Conservation (phyloP, 2,888 invertebrate species). For the Bombylius discolor region DNA sequence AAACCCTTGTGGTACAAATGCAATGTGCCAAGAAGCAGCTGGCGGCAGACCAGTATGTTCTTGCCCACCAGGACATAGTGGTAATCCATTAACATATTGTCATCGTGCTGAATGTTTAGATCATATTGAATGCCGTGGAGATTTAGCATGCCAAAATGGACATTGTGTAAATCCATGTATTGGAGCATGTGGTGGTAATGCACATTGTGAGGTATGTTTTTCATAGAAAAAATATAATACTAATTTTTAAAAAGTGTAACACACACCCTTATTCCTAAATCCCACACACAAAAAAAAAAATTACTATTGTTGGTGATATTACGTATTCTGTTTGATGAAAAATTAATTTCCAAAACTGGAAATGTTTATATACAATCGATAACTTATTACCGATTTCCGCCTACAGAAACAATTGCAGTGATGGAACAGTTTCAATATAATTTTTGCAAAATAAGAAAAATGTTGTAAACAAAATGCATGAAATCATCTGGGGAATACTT, state of each 20-base stretch:
- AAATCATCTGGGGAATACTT: too few relatives aligned
- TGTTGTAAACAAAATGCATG: too few relatives aligned
- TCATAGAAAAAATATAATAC: not conserved
- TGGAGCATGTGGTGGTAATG: conserved; percentile 60
- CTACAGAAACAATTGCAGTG: too few relatives aligned
- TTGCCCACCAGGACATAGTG: conserved; percentile 64
- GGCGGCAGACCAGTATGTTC: conserved; percentile 68
- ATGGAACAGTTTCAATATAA: too few relatives aligned
- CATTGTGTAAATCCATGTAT: conserved; percentile 69
- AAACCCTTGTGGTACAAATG: conserved; percentile 53
- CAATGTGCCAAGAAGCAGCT: conserved; percentile 47
- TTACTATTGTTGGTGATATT: too few relatives aligned
- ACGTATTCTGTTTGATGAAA: too few relatives aligned
- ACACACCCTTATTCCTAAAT: not conserved
- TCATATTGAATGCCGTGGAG: conserved; percentile 60
- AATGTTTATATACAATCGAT: too few relatives aligned
- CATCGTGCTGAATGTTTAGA: conserved; percentile 63
- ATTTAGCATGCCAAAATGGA: conserved; percentile 60
- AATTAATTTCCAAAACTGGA: too few relatives aligned
- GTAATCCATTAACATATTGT: conserved; percentile 64
- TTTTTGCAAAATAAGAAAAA: too few relatives aligned
- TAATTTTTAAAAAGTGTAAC: too few relatives aligned
- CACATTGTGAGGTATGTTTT: conserved; percentile 55
- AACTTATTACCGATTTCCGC: too few relatives aligned
- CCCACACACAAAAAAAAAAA: too few relatives aligned